Evolutionary conservation across 2,113 vertebrate species (phyloP).

Genomic region (Actenoides lindsayi): DNA sequence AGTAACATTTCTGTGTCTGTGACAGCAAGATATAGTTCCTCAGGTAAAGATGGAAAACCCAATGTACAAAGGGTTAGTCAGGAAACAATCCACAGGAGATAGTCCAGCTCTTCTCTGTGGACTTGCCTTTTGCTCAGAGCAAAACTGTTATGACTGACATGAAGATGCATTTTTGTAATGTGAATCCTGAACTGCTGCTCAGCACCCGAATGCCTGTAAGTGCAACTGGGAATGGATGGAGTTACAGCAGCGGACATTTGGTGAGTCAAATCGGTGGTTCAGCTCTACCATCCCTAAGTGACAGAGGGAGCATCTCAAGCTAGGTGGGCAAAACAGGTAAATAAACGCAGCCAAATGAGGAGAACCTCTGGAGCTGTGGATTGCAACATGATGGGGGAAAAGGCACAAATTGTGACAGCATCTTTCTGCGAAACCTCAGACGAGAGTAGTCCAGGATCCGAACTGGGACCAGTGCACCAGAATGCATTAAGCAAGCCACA

Average conservation of each 20-base stretch:
- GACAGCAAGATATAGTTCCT: neutral
- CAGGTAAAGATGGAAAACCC: neutral
- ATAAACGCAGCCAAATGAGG: neutral
- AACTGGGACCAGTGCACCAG: neutral
- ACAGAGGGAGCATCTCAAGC: neutral
- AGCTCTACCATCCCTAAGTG: neutral
- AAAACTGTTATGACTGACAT: neutral
- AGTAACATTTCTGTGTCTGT: neutral
- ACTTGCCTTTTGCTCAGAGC: neutral
- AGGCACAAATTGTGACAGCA: neutral
- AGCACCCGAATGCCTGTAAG: neutral
- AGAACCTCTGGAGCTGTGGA: neutral
- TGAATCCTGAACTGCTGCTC: neutral
- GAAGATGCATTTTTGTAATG: neutral
- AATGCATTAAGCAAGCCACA: neutral
- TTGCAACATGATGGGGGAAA: neutral
- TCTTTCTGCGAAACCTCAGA: neutral
- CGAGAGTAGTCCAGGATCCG: neutral
- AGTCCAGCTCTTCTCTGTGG: neutral
- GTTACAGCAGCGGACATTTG: neutral
- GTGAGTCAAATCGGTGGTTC: neutral
- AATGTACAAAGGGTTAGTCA: neutral
- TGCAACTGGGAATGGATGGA: fast-evolving
- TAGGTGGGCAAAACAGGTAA: neutral
- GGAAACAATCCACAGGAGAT: neutral